Conservation (phyloP, 2,113 vertebrate genomes). For the Zosterops pallidus region DNA sequence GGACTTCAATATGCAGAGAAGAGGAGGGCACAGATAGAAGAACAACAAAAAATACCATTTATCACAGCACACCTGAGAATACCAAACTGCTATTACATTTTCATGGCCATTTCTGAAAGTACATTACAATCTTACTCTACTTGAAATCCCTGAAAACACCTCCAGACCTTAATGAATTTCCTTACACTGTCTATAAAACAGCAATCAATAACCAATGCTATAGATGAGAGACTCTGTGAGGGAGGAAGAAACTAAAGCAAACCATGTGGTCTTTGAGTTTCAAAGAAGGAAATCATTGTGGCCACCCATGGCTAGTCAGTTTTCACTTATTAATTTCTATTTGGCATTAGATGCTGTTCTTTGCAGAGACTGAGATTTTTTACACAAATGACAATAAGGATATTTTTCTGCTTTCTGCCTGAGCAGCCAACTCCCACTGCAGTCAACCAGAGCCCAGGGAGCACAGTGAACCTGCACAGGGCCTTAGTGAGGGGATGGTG, state of each 20-base stretch:
- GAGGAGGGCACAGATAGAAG: neutral
- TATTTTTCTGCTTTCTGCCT: neutral
- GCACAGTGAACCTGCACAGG: accelerated
- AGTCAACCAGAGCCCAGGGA: neutral
- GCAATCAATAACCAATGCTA: neutral
- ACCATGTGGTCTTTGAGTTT: neutral
- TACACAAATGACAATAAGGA: neutral
- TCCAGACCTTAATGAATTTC: neutral
- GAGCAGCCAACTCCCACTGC: neutral
- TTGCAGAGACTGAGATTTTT: neutral
- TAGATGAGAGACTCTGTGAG: neutral
- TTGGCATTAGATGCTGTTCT: neutral
- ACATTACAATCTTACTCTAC: neutral
- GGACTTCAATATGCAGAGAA: neutral
- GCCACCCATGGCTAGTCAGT: neutral
- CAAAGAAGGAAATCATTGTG: neutral
- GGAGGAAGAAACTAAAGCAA: neutral
- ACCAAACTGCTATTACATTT: neutral
- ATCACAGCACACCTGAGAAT: neutral
- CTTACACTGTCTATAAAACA: neutral
- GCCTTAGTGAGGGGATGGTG: neutral
- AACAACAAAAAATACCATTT: neutral
- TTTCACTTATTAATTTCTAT: neutral
- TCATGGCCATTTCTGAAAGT: neutral
- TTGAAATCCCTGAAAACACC: neutral